These are phyloP conservation scores for Bombylius major DNA, from an alignment of 2,888 invertebrate species.

Conservation along the genomic window DNA sequence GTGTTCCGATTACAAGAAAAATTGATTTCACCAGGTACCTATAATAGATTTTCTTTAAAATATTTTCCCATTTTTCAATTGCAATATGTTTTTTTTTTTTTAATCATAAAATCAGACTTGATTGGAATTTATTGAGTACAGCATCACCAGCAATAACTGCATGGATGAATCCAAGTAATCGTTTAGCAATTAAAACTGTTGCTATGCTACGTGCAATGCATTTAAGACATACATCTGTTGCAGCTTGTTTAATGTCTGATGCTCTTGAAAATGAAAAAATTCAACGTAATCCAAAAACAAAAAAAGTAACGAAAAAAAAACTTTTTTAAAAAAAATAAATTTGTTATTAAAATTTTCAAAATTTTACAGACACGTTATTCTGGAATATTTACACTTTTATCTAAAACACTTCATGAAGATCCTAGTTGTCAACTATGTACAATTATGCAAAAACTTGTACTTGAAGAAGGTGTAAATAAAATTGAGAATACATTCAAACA, in stretches of 20 bases:
- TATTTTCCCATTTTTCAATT: background rate
- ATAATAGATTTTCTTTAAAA: background rate
- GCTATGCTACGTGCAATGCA: constrained; percentile 69
- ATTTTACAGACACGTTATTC: constrained; percentile 65
- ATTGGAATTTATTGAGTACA: constrained; percentile 93
- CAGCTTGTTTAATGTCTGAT: constrained; percentile 91
- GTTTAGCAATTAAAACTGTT: constrained; percentile 73
- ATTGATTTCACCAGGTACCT: constrained; percentile 79
- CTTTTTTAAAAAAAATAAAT: no score
- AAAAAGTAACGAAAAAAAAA: constrained; percentile 24
- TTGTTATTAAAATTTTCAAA: background rate
- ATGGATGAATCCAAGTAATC: constrained; percentile 94
- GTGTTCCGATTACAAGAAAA: constrained; percentile 85
- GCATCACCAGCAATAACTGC: constrained; percentile 94
- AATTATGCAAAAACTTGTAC: constrained; percentile 72
- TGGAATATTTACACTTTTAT: constrained; percentile 72
- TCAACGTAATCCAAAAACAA: constrained; percentile 33
- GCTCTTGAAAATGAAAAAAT: constrained; percentile 78
- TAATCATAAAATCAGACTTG: constrained; percentile 44
- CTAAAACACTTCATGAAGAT: constrained; percentile 85
- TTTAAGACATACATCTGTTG: constrained; percentile 68
- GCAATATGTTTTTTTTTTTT: background rate
- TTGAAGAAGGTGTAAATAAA: constrained; percentile 59
- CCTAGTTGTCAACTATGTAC: constrained; percentile 89
- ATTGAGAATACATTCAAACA: constrained; percentile 76